phyloP scores from a whole-genome alignment of 2,797 vertebrate genomes.

The Tapera naevia region DNA sequence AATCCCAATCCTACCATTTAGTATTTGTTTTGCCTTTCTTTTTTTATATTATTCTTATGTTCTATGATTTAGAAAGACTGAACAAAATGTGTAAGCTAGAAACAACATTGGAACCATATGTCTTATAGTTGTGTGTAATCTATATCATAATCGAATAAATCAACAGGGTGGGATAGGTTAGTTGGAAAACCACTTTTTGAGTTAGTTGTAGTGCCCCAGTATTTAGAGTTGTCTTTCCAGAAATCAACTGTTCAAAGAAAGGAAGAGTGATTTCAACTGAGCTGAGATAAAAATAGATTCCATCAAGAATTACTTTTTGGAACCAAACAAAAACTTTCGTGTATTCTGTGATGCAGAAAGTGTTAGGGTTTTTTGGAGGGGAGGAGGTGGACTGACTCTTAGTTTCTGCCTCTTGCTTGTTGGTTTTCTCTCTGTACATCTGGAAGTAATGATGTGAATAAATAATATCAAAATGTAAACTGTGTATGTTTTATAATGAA shows the following conservation, averaged over 20 bases:
- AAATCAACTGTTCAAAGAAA: slow-evolving; percentile 17
- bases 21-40: not conserved
- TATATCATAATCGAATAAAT: not conserved
- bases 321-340: not conserved
- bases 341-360: not conserved
- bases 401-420: not conserved
- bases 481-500: not conserved
- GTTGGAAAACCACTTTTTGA: slow-evolving; percentile 21
- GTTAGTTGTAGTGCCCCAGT: not conserved
- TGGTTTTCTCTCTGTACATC: slow-evolving; percentile 12
- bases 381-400: not conserved
- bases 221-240: slow-evolving; percentile 28
- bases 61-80: not conserved
- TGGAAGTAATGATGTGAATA: slow-evolving; percentile 49
- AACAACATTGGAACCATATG: slow-evolving; percentile 41
- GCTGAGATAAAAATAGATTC: not conserved
- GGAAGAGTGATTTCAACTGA: not conserved
- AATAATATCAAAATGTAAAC: slow-evolving; percentile 34
- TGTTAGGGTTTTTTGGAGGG: not conserved
- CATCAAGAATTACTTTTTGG: not conserved
- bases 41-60: not conserved
- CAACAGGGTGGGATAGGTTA: not conserved
- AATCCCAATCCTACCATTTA: not conserved
- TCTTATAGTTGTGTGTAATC: slow-evolving; percentile 14
- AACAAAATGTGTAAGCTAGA: not conserved